These are phyloP conservation scores for Petaurus breviceps DNA, from an alignment of 2,113 vertebrate species.

Conservation along the genomic window DNA sequence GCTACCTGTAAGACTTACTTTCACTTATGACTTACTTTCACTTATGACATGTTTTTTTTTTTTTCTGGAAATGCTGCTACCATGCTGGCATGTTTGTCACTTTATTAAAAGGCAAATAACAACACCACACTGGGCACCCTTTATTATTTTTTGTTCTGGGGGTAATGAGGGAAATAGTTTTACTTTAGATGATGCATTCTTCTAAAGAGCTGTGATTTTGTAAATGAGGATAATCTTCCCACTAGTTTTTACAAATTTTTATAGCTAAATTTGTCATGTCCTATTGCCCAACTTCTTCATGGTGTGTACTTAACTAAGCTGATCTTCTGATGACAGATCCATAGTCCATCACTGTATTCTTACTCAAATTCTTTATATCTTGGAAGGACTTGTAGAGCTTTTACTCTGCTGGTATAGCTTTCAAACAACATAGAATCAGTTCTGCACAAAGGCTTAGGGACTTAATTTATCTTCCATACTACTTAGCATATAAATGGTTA, in stretches of 20 bases:
- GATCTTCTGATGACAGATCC: background rate
- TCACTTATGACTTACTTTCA: background rate
- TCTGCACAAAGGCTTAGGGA: background rate
- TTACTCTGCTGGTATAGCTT: background rate
- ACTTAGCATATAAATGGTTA: background rate
- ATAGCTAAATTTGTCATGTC: background rate
- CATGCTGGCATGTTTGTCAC: background rate
- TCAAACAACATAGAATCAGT: background rate
- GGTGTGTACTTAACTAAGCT: background rate
- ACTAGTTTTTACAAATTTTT: background rate
- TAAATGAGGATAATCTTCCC: background rate
- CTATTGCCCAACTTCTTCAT: background rate
- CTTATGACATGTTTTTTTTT: too few species aligned
- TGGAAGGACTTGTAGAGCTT: background rate
- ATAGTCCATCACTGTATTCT: background rate
- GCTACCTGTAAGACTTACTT: background rate
- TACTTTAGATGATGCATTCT: background rate
- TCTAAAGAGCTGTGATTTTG: background rate
- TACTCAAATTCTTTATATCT: background rate
- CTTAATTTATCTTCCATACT: background rate
- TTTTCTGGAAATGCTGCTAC: background rate
- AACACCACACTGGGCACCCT: rapidly evolving
- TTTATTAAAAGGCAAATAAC: background rate
- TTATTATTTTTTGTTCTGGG: background rate
- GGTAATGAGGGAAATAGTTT: background rate